A percentile compares a stretch with the other conserved stretches of the same genome.
phyloP scores from a whole-genome alignment of 2,888 invertebrate species.

The Adineta ricciae region DNA sequence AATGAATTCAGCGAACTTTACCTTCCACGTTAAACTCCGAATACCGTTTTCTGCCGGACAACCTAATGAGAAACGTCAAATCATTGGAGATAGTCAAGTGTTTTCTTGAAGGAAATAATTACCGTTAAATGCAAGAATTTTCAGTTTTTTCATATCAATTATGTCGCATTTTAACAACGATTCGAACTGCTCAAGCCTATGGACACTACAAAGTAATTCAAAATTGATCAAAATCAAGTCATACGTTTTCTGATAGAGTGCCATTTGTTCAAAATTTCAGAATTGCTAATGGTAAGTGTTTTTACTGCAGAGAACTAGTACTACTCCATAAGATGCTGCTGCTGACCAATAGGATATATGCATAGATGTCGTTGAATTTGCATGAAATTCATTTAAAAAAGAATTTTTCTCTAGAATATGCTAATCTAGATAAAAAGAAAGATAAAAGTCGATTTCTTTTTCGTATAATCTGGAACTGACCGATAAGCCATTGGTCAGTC shows the following conservation, averaged over 20 bases:
- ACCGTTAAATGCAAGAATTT: constrained; percentile 22
- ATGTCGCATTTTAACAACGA: constrained; percentile 23
- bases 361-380: background rate
- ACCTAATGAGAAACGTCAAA: background rate
- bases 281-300: too few species aligned
- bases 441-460: background rate
- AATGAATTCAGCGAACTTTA: background rate
- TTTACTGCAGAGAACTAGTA: background rate
- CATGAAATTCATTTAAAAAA: too few species aligned
- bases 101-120: background rate
- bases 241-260: background rate
- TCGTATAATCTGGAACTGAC: too few species aligned
- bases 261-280: background rate
- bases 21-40: constrained; percentile 32
- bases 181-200: constrained; percentile 26
- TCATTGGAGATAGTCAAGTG: background rate
- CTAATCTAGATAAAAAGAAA: background rate
- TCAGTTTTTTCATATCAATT: constrained; percentile 26
- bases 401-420: too few species aligned
- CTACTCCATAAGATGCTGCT: background rate
- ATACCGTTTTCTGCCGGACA: constrained; percentile 30
- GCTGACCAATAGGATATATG: background rate
- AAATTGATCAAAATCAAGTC: background rate
- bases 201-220: background rate
- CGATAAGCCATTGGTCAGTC: background rate